Evolutionary conservation across 2,797 vertebrate species (phyloP).

Genomic region (Hirundo rustica): DNA sequence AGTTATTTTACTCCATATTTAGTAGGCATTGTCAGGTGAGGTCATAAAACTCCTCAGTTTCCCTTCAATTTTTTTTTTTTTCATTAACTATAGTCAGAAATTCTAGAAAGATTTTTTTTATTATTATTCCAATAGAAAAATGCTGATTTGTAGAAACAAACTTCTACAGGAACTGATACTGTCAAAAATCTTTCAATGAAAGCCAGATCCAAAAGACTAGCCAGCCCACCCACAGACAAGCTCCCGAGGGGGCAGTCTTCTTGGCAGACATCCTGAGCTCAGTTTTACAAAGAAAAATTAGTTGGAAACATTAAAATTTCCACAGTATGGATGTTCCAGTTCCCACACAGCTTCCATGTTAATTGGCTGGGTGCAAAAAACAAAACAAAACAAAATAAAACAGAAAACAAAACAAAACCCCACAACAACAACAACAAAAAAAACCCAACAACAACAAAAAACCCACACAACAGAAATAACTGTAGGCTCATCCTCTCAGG

Average conservation of each 20-base stretch:
- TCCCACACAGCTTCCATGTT: slow-evolving; percentile 43
- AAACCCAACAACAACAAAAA: too few species aligned
- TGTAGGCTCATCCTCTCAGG: not conserved
- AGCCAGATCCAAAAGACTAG: slow-evolving; percentile 21
- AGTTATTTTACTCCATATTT: not conserved
- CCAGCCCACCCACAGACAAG: slow-evolving; percentile 49
- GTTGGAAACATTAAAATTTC: slow-evolving; percentile 40
- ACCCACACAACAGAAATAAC: not conserved
- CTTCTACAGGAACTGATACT: slow-evolving; percentile 26
- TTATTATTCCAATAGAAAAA: not conserved
- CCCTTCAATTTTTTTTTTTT: not conserved
- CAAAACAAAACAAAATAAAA: not conserved
- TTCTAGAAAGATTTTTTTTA: not conserved
- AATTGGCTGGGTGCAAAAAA: not conserved
- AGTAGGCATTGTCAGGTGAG: not conserved
- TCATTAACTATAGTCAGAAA: not conserved
- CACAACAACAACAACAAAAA: too few species aligned
- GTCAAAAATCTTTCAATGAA: slow-evolving; percentile 35
- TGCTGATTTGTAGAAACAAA: slow-evolving; percentile 4
- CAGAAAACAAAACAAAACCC: not conserved
- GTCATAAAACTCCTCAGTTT: not conserved
- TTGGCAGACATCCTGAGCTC: slow-evolving; percentile 35
- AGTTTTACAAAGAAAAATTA: slow-evolving; percentile 14
- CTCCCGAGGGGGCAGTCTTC: not conserved
- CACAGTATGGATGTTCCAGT: not conserved